Percentiles rank a stretch among this genome's conserved stretches.
Conservation (phyloP, 2,888 invertebrate species). For the Elegia similella region DNA sequence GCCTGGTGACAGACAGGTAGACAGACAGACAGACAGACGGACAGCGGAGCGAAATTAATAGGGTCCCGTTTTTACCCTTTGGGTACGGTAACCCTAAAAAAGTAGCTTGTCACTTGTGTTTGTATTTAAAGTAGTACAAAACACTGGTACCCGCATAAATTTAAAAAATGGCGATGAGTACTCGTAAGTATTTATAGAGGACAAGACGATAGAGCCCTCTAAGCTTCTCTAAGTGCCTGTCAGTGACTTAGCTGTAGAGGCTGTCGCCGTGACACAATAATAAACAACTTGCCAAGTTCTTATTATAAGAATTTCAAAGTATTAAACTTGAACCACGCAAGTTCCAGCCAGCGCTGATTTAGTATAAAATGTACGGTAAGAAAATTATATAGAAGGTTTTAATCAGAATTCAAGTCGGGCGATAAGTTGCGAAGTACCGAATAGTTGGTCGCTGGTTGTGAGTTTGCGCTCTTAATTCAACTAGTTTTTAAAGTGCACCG, state of each 20-base stretch:
- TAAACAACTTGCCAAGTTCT: not conserved
- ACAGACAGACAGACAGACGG: no score
- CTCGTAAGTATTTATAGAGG: not conserved
- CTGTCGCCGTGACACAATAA: not conserved
- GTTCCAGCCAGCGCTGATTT: not conserved
- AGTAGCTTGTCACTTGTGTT: no score
- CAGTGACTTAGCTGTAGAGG: not conserved
- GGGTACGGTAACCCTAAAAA: no score
- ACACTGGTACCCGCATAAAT: no score
- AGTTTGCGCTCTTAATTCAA: slow-evolving; percentile 43
- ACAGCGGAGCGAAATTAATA: no score
- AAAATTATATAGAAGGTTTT: slow-evolving; percentile 4
- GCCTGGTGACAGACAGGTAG: no score
- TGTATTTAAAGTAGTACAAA: no score
- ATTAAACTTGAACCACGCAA: not conserved
- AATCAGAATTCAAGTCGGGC: slow-evolving; percentile 18
- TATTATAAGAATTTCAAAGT: not conserved
- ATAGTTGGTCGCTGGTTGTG: slow-evolving; percentile 34
- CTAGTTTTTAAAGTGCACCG: slow-evolving; percentile 56
- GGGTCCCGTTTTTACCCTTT: no score
- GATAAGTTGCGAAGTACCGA: slow-evolving; percentile 17
- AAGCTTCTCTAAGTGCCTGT: not conserved
- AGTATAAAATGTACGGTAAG: not conserved
- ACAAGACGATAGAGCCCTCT: not conserved
- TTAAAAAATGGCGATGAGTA: no score